Base-by-base conservation (phyloP, 1,140 invertebrate genomes). In the Aphelenchoides fujianensis region DNA sequence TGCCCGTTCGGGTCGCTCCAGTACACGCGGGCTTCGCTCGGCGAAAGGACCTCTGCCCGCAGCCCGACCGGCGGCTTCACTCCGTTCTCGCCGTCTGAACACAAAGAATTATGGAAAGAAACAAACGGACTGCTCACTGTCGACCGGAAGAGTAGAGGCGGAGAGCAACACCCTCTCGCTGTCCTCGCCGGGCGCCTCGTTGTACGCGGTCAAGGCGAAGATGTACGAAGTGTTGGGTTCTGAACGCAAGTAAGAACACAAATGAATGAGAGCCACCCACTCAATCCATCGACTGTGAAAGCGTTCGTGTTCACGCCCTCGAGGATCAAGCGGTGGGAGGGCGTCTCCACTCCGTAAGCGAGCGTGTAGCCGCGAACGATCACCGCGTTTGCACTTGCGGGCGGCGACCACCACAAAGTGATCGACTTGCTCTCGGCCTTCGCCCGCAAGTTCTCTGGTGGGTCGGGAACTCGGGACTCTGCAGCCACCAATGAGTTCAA, bases 141-240 rank as follows among this genome's bases (percentile, higher is more conserved):
- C 7, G 30, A 69, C 36, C 1, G 67, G 12, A 7, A 61, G 1
- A 9, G 80, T 81, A 19, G 69, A 79, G 9, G 78, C 78, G 2
- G 79, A 74, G 16, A 83, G 35, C 12, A 82, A 66, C 19, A 82
- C 79, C 34, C 72, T 72, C 54, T 81, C 76, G 35, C 81, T 82
- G 54, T 82, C 80, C 37, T 82, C 80, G 41, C 72, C 81, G 28
- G 78, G 80, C 3, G 80, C 80, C 70, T 82, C 80, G 64, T 82
- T 82, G 63, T 82, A 82, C 2, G 80, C 81, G 52, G 74, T 82
- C 1, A 82, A 34, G 12, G 80, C 78, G 62, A 82, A 82, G 0
- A 82, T 75, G 67, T 82, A 82, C 3, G 79, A 73, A 1, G 79
- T 82, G 57, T 83, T 82, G 0, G 80, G 79, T 16, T 77, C 80